Conservation (phyloP, 2,113 vertebrate genomes). For the Larimichthys crocea region DNA sequence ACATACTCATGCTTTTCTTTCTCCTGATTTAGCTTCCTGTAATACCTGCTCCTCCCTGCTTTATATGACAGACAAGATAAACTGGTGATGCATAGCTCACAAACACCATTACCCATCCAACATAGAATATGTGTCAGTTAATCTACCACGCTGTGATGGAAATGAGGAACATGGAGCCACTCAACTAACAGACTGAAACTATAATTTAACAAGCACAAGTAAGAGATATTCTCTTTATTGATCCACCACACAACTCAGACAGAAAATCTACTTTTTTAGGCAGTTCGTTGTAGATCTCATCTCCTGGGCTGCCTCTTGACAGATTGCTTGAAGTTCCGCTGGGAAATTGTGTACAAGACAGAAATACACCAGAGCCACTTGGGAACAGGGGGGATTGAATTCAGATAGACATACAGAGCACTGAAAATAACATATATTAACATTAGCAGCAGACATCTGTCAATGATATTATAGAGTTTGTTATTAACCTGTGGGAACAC, state of each 20-base stretch:
- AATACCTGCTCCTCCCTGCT: background rate
- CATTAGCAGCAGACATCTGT: conserved; percentile 62
- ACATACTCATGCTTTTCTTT: background rate
- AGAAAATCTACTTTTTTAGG: conserved; percentile 39
- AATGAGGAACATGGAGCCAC: background rate
- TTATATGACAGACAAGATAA: conserved; percentile 12
- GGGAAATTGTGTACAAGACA: conserved; percentile 51
- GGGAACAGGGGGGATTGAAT: conserved; percentile 51
- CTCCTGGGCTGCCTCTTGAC: conserved; percentile 27
- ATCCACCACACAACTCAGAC: background rate
- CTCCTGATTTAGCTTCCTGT: background rate
- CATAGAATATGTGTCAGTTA: background rate
- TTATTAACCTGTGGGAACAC: conserved; percentile 44
- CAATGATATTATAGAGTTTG: conserved; percentile 49
- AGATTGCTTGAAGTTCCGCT: conserved; percentile 45
- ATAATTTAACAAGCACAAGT: background rate
- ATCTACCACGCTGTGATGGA: background rate
- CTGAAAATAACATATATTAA: conserved; percentile 44
- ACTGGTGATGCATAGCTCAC: background rate
- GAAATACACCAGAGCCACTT: conserved; percentile 65
- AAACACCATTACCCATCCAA: background rate
- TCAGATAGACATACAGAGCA: conserved; percentile 9
- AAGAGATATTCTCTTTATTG: background rate
- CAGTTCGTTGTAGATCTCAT: conserved; percentile 22
- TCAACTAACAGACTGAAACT: background rate